Evolutionary conservation across 2,888 invertebrate species (phyloP), one percentile per base, ranked within the genome.

Genomic region (Ormyrus thymus): DNA sequence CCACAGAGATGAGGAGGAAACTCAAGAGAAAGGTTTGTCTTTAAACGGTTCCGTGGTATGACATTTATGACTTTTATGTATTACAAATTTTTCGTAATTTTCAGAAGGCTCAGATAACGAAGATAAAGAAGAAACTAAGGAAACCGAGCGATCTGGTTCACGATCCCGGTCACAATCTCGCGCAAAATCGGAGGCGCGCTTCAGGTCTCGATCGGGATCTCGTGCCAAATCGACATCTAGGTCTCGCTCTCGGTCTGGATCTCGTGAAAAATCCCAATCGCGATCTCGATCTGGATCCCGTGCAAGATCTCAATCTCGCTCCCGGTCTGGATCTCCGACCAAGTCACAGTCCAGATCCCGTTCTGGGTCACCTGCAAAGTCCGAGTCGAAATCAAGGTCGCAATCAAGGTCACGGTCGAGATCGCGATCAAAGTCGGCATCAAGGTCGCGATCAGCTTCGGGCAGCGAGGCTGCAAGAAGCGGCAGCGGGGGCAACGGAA

Each of bases 131-230:
- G 62, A 90, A 56, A 90, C 89, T 65, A 90, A 90, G 80, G 87
- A 81, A 7, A 87, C 88, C 0, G 92, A 92, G 0, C 87, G 88
- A 46, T 91, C 91, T 1, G 86, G 88, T n/a, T 90, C 58, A 85
- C 91, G 82, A 84, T 91, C 84, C 6, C 86, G 85, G 1, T 87
- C 85, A 29, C 89, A 90, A 7, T 85, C 86, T 46, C 87, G 86
- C 1, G 46, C 87, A 9, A 74, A 89, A 83, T 86, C 88, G 9
- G 80, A 85, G 75, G 85, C 87, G 66, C 78, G 86, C 84, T 83
- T 85, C 1, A 45, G 45, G 1, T 78, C 78, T 9, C 80, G 86
- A 75, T 85, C 87, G 55, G 81, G 83, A 48, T 86, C 87, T 45
- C 66, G 86, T 29, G 29, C 88, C 8, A 80, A 85, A 76, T 85